Evolutionary conservation across 1,140 invertebrate species (phyloP), one percentile per base, ranked within the genome.

Genomic region (Spodoptera frugiperda): DNA sequence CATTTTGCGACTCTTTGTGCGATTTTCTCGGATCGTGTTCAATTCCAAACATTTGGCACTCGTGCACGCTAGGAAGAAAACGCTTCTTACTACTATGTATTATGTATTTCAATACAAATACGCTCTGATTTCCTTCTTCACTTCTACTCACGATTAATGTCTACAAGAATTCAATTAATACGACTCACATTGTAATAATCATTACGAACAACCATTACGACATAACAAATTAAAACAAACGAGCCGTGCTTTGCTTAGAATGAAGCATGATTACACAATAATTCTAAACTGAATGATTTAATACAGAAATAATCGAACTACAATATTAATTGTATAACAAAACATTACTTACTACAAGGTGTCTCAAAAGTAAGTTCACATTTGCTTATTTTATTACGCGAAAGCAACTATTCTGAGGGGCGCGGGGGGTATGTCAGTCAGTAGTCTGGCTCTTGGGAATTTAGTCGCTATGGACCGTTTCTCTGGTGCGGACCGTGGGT

Each of bases 11-110:
- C 9, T 59, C 49, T 74, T 46, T 44, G 53, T 78, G 71, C 57
- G 55, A 54, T 9, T 46, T 49, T 72, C 55, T 44, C 44, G 48
- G 65, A 44, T 59, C 67, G 59, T 33, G 55, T 39, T 70, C 55
- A 51, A 49, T 75, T 51, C 51, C 55, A 78, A 54, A 70, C 53
- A 78, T 79, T 81, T 82, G 78, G 82, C 86, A 90, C 87, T 82
- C 80, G 73, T 83, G 84, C 89, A 91, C 87, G 86, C 86, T 84
- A 87, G 73, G 83, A 85, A 71, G 67, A 78, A 55, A 76, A 21
- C 70, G 80, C 84, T 86, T 84, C 59, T 72, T 83, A 84, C 44
- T 61, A 72, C 19, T 8, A 39, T 51, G 48, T 51, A 59, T 76
- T 73, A 53, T 73, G 55, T 74, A 73, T 70, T 25, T 55, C 30